A percentile compares a stretch with the other conserved stretches of the same genome.
Evolutionary conservation across 1,140 invertebrate species (phyloP).

Genomic region (Schlechtendalia chinensis): DNA sequence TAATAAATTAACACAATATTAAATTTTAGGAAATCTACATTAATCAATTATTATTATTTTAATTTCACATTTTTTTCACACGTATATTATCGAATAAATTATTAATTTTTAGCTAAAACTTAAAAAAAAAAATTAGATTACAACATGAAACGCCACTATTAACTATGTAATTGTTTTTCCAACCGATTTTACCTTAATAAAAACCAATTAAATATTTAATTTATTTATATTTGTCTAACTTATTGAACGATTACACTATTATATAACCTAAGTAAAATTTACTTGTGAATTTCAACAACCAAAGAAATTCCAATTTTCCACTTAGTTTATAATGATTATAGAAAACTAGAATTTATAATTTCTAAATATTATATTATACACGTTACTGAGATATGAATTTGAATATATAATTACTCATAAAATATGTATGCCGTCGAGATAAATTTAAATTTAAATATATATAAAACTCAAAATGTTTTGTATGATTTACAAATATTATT

Average conservation of each 20-base stretch:
- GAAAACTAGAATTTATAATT: background rate
- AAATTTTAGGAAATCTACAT: background rate
- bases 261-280: too few relatives aligned
- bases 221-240: background rate
- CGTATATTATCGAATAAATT: too few relatives aligned
- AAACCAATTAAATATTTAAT: background rate
- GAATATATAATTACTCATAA: too few relatives aligned
- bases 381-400: background rate
- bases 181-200: background rate
- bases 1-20: background rate
- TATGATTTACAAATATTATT: background rate
- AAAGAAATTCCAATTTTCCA: too few relatives aligned
- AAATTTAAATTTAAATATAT: background rate
- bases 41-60: too few relatives aligned
- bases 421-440: too few relatives aligned
- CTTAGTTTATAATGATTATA: too few relatives aligned
- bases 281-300: too few relatives aligned
- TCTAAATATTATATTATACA: background rate
- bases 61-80: too few relatives aligned
- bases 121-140: conserved; percentile 3
- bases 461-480: background rate
- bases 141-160: background rate
- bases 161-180: background rate
- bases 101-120: conserved; percentile 10
- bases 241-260: conserved; percentile 9